Evolutionary conservation across 2,113 vertebrate genomes (phyloP), one percentile per base, ranked within the genome.

Genomic region (Phyllostomus discolor): DNA sequence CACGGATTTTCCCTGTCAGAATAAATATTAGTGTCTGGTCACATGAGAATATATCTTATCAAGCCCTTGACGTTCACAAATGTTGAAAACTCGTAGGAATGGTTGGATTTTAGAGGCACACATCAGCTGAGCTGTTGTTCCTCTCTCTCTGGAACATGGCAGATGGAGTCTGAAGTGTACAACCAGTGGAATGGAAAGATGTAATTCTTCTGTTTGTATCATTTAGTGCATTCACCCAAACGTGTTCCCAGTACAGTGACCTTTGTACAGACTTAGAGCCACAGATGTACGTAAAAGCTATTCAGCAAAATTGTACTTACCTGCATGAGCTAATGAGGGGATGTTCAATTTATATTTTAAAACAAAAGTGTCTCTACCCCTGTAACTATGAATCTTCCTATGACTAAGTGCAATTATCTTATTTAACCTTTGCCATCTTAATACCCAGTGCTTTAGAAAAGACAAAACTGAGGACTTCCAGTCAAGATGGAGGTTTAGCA

Each of bases 221-320:
- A 81, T 78, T 95, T 95, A 97, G 89, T 43, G 57, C 90, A 95
- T 52, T 43, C 89, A 96, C 33, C 90, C 76, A 85, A 76, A 50
- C 70, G 69, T 22, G 28, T 90, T 80, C 86, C 80, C 41, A 78
- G 79, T 17, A 69, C 73, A 67, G 16, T 88, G 94, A 88, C 94
- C 87, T 97, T 97, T 96, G 93, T 93, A 91, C 93, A 93, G 94
- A 88, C 88, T 94, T 82, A 41, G 46, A 75, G 69, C 28, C 73
- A 35, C 50, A 92, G 79, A 57, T 91, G 92, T 52, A 43, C 52
- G 33, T 20, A 67, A 83, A 89, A 84, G 48, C n/a, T n/a, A 19
- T 24, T 67, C 31, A 38, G 70, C 72, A 98, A 70, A 92, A 88
- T 46, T 26, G 48, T 24, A 81, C 22, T 80, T 62, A 57, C 50